phyloP scores from a whole-genome alignment of 2,888 invertebrate genomes.

The Leptinotarsa tumamoca region DNA sequence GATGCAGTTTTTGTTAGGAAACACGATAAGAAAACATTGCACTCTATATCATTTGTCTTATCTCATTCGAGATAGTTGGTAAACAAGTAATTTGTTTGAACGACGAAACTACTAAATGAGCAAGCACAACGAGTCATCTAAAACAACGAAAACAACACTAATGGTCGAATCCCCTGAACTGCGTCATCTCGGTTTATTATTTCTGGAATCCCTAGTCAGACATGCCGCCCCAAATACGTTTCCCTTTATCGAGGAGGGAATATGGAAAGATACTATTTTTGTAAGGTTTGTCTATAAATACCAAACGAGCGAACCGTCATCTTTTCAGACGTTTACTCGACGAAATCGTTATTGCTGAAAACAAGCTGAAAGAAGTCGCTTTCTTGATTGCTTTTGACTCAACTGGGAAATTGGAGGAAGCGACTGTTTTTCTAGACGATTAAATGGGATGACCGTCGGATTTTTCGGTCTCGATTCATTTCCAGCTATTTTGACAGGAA shows the following conservation, averaged over 20 bases:
- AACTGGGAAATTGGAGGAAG: conserved; percentile 7
- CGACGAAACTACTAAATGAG: background rate
- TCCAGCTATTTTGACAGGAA: background rate
- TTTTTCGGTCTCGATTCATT: background rate
- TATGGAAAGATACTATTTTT: conserved; percentile 17
- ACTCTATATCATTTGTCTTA: background rate
- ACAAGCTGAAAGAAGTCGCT: conserved; percentile 1
- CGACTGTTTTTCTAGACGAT: background rate
- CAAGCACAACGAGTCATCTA: background rate
- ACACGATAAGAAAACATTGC: background rate
- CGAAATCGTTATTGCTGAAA: background rate
- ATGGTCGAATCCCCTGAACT: conserved; percentile 1
- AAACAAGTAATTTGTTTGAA: background rate
- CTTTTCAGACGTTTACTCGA: conserved; percentile 5
- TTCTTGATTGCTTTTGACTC: background rate
- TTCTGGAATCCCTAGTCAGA: conserved; percentile 7
- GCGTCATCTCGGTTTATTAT: conserved; percentile 7
- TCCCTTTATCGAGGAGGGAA: background rate
- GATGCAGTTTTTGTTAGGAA: background rate
- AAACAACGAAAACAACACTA: conserved; percentile 3
- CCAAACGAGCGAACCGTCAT: conserved; percentile 3
- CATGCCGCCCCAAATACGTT: conserved; percentile 9
- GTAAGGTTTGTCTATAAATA: conserved; percentile 16
- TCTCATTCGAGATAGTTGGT: background rate
- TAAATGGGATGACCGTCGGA: background rate